phyloP scores from a whole-genome alignment of 1,140 invertebrate species.

The Colletes gigas region DNA sequence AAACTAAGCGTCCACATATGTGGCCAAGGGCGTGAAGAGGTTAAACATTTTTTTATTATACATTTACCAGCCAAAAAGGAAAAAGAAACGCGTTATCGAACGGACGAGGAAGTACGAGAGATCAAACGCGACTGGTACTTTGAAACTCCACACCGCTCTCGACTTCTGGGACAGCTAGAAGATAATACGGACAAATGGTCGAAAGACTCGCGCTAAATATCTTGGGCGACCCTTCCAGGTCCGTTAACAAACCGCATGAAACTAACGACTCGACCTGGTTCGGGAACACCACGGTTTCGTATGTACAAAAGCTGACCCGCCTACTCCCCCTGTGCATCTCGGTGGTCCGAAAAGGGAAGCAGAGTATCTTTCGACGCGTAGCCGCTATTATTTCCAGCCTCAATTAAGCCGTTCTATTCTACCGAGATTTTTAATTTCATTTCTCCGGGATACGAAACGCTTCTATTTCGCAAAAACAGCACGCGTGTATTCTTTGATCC shows the following conservation, averaged over 20 bases:
- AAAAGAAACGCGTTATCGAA: no score
- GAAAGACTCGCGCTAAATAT: slow-evolving; percentile 30
- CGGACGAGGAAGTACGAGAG: background rate
- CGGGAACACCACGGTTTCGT: slow-evolving; percentile 43
- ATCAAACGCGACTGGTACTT: slow-evolving; percentile 20
- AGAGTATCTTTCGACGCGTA: background rate
- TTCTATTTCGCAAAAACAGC: no score
- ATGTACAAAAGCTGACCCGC: slow-evolving; percentile 65
- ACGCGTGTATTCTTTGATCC: no score
- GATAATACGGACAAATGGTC: slow-evolving; percentile 32
- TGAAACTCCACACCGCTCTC: slow-evolving; percentile 48
- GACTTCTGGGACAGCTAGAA: slow-evolving; percentile 2
- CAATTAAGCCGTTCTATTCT: background rate
- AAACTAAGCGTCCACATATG: no score
- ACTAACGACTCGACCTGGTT: slow-evolving; percentile 55
- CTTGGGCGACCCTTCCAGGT: slow-evolving; percentile 29
- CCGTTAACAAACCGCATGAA: slow-evolving; percentile 62
- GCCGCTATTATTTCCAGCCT: background rate
- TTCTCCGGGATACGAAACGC: no score
- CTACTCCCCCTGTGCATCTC: background rate
- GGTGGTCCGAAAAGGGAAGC: background rate
- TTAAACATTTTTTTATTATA: no score
- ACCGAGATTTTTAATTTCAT: background rate
- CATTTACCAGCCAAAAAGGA: no score
- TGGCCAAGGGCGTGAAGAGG: no score